Conservation (phyloP, 2,888 invertebrate genomes). For the Drosophila bunnanda region DNA sequence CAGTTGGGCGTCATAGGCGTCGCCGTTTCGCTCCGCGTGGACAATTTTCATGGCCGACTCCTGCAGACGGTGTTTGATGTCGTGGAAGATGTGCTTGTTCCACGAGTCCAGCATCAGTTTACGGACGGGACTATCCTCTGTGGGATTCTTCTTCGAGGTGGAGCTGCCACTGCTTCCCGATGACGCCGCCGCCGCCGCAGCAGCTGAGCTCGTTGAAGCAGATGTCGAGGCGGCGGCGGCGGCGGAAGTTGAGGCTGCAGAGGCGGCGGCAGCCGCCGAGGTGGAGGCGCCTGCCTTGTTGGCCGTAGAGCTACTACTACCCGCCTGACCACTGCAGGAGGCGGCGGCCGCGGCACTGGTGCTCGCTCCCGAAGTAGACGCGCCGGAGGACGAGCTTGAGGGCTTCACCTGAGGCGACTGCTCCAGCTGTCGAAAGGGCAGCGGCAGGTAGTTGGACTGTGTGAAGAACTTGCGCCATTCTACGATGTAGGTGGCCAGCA, state of each 20-base stretch:
- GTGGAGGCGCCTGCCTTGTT: conserved; percentile 56
- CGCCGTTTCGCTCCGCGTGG: conserved; percentile 97
- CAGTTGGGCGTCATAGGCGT: conserved; percentile 98
- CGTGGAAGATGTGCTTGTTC: conserved; percentile 98
- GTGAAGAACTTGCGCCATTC: conserved; percentile 99
- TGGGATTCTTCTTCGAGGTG: conserved; percentile 86
- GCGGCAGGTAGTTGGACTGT: conserved; percentile 98
- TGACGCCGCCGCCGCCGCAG: conserved; percentile 47
- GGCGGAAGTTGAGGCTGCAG: conserved; percentile 47
- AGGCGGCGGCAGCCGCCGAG: conserved; percentile 56
- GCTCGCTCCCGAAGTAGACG: conserved; percentile 60
- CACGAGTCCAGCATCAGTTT: conserved; percentile 99
- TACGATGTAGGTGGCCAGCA: conserved; percentile 97
- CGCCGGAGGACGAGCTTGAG: conserved; percentile 68
- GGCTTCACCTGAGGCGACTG: conserved; percentile 91
- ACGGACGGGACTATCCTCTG: conserved; percentile 96
- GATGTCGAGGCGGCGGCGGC: conserved; percentile 51
- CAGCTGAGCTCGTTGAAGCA: conserved; percentile 63
- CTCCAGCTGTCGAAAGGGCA: conserved; percentile 97
- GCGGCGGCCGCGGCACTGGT: conserved; percentile 60
- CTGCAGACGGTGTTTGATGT: conserved; percentile 96
- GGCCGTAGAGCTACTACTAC: conserved; percentile 47
- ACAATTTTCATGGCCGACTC: conserved; percentile 99
- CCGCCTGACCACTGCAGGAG: conserved; percentile 44
- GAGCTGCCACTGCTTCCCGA: conserved; percentile 40